Evolutionary conservation across 2,113 vertebrate species (phyloP), one percentile per base, ranked within the genome.

Genomic region (Calonectris borealis): DNA sequence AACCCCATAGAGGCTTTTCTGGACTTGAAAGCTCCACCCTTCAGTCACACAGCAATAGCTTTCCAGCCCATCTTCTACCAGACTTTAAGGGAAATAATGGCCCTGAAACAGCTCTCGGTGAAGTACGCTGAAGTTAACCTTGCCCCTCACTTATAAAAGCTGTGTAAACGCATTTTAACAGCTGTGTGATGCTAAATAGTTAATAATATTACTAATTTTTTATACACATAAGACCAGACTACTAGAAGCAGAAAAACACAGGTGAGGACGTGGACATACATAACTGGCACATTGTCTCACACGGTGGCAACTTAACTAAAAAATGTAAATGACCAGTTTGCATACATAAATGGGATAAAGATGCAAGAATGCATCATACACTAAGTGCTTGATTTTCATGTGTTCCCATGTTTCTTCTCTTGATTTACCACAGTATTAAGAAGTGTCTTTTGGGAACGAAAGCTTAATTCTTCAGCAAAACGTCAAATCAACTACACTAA

Each of bases 381-480:
- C 6, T 19, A 51, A 77, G 8, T 16, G 19, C 22, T 58, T 32
- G 55, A 88, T 90, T 64, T 93, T 51, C 75, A 58, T 5, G 10
- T 25, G 42, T 22, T 80, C 29, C 80, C 14, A 0, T 60, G 38
- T 34, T 64, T 92, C 88, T 76, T 60, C 42, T 76, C 86, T 82
- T 78, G 16, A 83, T 78, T 92, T 84, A 75, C n/a, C 42, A 66
- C 29, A 64, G 34, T 10, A 82, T 17, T 75, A 84, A 66, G 38
- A 85, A 77, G 6, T 20, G 17, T 29, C 27, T 78, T 86, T 78
- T 15, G 42, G 48, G 72, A 62, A 90, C 31, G 32, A 86, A 86
- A 92, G 26, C 44, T 51, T 78, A 86, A 84, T 78, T 93, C 52
- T 86, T 68, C 76, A 66, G 58, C 32, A 61, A 94, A 96, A 87